These are phyloP conservation scores for Parapristionchus giblindavisi DNA, from an alignment of 2,888 invertebrate species.

Conservation along the genomic window DNA sequence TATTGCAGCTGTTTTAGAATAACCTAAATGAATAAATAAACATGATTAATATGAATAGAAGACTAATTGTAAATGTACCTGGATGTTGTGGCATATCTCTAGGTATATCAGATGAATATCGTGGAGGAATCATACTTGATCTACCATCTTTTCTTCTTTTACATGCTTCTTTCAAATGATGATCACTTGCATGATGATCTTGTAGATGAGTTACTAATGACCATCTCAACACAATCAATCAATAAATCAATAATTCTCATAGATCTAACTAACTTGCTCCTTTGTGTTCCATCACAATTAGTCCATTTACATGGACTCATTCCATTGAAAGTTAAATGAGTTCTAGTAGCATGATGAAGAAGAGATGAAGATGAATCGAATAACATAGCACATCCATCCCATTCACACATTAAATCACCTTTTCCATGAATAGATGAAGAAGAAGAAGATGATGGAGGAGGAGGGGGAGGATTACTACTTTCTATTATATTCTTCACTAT, in stretches of 20 bases:
- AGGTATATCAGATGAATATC: conserved; percentile 40
- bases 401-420: conserved; percentile 65
- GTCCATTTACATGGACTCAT: conserved; percentile 62
- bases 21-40: conserved; percentile 74
- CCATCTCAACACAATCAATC: conserved; percentile 73
- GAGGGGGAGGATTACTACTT: background rate
- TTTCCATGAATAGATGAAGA: background rate
- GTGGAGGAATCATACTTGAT: conserved; percentile 7
- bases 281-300: conserved; percentile 62
- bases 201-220: conserved; percentile 93
- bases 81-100: conserved; percentile 76
- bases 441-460: background rate
- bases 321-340: conserved; percentile 53
- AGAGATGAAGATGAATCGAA: conserved; percentile 50
- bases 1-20: conserved; percentile 92
- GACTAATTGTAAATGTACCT: background rate
- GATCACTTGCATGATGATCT: conserved; percentile 89
- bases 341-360: conserved; percentile 56
- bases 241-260: background rate
- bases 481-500: background rate
- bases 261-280: conserved; percentile 43
- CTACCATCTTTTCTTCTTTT: conserved; percentile 73
- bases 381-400: conserved; percentile 60
- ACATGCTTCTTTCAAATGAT: conserved; percentile 78
- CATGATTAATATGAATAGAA: background rate